These are phyloP conservation scores for Saccostrea echinata DNA, from an alignment of 1,140 invertebrate species.

Conservation along the genomic window DNA sequence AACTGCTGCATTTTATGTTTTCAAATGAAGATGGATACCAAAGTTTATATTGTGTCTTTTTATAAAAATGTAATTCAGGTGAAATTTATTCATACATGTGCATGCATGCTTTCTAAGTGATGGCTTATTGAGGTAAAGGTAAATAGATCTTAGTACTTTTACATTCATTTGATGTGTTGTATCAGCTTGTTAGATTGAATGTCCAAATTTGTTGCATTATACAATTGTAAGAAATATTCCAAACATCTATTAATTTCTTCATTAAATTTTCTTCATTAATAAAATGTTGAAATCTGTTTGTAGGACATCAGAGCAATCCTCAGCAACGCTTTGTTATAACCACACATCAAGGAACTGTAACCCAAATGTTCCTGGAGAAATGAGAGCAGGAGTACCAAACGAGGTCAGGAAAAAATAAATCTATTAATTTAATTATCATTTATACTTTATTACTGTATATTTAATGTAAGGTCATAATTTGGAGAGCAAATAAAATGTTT, in stretches of 20 bases:
- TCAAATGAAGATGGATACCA: no score
- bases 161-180: no score
- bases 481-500: not conserved
- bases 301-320: not conserved
- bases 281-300: not conserved
- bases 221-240: not conserved
- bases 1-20: no score
- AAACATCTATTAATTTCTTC: not conserved
- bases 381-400: conserved; percentile 18
- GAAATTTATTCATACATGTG: no score
- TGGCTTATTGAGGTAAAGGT: no score
- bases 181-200: no score
- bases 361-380: not conserved
- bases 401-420: not conserved
- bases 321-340: conserved; percentile 28
- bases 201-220: not conserved
- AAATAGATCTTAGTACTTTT: no score
- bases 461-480: not conserved
- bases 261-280: not conserved
- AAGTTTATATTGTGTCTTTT: no score
- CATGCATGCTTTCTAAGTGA: not conserved
- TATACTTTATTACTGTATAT: no score
- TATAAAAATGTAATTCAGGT: no score
- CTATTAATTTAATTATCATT: no score
- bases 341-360: conserved; percentile 35